These are phyloP conservation scores for Enhydra lutris DNA, from an alignment of 2,113 vertebrate genomes.

Conservation along the genomic window DNA sequence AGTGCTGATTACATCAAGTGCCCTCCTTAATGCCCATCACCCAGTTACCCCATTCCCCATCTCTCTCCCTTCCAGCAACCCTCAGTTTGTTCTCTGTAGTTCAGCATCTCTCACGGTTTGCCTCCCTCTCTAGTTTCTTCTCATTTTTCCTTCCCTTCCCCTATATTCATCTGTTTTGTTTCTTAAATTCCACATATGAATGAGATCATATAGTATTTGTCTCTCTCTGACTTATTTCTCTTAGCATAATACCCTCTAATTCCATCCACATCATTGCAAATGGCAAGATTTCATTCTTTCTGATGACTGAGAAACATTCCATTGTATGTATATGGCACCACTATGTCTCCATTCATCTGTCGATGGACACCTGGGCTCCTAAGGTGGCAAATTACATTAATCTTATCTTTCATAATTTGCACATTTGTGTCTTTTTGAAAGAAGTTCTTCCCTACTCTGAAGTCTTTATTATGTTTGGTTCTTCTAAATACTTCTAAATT, in stretches of 20 bases:
- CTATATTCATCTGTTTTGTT: neutral
- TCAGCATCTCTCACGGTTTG: neutral
- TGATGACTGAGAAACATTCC: neutral
- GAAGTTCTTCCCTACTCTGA: neutral
- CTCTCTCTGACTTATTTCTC: neutral
- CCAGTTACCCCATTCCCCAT: neutral
- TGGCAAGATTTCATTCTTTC: neutral
- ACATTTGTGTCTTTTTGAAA: neutral
- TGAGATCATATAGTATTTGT: neutral
- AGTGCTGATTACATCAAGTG: neutral
- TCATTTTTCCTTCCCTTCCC: neutral
- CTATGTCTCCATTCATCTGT: neutral
- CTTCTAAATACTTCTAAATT: neutral
- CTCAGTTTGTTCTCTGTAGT: neutral
- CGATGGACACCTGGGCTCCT: neutral
- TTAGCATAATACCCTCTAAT: neutral
- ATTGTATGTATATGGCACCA: neutral
- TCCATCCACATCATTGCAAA: neutral
- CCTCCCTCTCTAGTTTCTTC: neutral
- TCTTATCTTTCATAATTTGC: neutral
- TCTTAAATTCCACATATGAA: neutral
- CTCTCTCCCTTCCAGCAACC: neutral
- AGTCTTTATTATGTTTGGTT: neutral
- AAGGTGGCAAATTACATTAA: neutral
- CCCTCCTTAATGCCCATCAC: neutral